Conservation (phyloP, 2,797 vertebrate genomes). For the Graptemys geographica region DNA sequence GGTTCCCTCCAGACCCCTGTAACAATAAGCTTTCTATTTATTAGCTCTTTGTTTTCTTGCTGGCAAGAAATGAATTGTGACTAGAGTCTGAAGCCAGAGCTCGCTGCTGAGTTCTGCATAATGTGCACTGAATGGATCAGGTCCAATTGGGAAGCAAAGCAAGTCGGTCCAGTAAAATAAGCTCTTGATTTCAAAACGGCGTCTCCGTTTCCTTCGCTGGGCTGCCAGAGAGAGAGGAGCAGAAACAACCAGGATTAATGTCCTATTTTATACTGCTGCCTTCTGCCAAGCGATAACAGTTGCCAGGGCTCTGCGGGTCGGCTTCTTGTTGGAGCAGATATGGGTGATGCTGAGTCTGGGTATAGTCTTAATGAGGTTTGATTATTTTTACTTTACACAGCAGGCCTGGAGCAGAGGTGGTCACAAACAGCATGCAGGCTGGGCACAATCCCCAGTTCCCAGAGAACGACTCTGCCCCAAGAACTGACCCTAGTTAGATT, state of each 20-base stretch:
- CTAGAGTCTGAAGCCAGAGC: background rate
- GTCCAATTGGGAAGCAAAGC: conserved; percentile 38
- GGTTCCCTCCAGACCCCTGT: background rate
- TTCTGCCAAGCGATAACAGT: background rate
- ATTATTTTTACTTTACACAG: background rate
- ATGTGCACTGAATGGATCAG: background rate
- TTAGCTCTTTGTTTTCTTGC: conserved; percentile 78
- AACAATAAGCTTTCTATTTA: conserved; percentile 63
- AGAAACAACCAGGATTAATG: background rate
- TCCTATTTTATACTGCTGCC: background rate
- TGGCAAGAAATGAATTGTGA: conserved; percentile 73
- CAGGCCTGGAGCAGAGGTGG: background rate
- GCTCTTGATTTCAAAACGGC: background rate
- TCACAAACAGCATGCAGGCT: background rate
- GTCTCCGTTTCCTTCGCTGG: background rate
- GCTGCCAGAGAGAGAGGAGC: background rate
- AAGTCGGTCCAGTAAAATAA: conserved; percentile 63
- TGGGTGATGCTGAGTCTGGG: background rate
- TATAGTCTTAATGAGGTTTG: background rate
- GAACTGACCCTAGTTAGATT: background rate
- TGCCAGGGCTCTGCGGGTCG: background rate
- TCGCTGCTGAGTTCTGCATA: background rate
- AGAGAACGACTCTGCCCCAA: background rate
- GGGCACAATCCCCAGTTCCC: background rate
- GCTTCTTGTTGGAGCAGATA: background rate